These are phyloP conservation scores for Vesta saturnalis DNA, from an alignment of 2,888 invertebrate genomes.

Conservation along the genomic window DNA sequence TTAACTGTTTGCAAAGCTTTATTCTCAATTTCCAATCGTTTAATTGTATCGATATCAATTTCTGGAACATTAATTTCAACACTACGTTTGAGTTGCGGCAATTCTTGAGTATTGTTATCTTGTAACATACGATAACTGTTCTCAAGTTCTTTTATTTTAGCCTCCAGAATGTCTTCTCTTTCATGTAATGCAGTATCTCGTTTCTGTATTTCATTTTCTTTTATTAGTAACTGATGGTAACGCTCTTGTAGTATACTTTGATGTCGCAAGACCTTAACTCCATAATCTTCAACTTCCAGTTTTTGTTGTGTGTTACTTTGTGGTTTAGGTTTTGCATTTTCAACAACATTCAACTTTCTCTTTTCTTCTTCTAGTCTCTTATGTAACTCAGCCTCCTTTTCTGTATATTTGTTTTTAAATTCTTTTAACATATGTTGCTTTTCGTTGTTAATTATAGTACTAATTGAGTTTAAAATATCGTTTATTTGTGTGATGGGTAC, in stretches of 20 bases:
- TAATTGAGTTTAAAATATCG: slow-evolving; percentile 29
- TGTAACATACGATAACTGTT: slow-evolving; percentile 17
- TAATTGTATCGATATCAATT: slow-evolving; percentile 26
- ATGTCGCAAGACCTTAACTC: slow-evolving; percentile 25
- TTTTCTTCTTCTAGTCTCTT: slow-evolving; percentile 45
- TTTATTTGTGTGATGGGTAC: slow-evolving; percentile 20
- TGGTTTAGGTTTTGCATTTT: slow-evolving; percentile 45
- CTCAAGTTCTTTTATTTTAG: slow-evolving; percentile 11
- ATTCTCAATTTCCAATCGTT: slow-evolving; percentile 45
- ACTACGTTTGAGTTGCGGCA: background rate
- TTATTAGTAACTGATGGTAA: slow-evolving; percentile 12
- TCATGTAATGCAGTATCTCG: slow-evolving; percentile 34
- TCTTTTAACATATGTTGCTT: slow-evolving; percentile 2
- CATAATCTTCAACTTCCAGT: slow-evolving; percentile 23
- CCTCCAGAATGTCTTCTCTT: slow-evolving; percentile 9
- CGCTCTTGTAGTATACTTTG: slow-evolving; percentile 22
- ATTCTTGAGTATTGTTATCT: no score
- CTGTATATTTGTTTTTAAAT: slow-evolving; percentile 41
- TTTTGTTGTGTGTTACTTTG: slow-evolving; percentile 14
- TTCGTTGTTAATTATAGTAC: slow-evolving; percentile 28
- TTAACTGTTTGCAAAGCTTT: slow-evolving; percentile 33
- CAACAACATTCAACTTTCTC: slow-evolving; percentile 43
- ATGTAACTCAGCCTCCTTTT: slow-evolving; percentile 8
- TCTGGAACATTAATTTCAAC: background rate
- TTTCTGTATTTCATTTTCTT: slow-evolving; percentile 28